These are phyloP conservation scores for Cremastobaeus sp. DNA, from an alignment of 2,888 invertebrate genomes.

Conservation along the genomic window DNA sequence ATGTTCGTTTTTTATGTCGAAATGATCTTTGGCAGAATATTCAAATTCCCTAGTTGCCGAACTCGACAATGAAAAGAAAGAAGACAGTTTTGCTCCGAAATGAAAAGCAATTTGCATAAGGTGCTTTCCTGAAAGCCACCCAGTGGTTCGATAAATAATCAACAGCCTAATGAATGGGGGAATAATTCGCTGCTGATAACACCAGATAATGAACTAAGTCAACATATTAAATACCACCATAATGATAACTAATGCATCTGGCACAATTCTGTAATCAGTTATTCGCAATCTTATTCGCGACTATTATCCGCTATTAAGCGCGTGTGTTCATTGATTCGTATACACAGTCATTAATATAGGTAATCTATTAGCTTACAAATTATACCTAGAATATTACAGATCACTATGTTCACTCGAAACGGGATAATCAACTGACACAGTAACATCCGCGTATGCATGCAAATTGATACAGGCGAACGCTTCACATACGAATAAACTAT, in stretches of 20 bases:
- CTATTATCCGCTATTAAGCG: conserved; percentile 43
- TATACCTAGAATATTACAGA: conserved; percentile 16
- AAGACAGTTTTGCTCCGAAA: too few relatives aligned
- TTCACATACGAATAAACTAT: conserved; percentile 22
- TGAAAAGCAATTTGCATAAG: too few relatives aligned
- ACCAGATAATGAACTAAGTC: neutral
- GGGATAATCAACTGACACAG: conserved; percentile 44
- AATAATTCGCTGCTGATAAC: neutral
- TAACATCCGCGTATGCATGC: conserved; percentile 32
- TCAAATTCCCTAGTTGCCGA: too few relatives aligned
- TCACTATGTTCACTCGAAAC: conserved; percentile 14
- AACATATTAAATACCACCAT: neutral
- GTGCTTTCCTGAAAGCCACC: too few relatives aligned
- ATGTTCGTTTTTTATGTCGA: too few relatives aligned
- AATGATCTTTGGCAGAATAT: too few relatives aligned
- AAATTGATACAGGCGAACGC: neutral
- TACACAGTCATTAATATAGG: conserved; percentile 23
- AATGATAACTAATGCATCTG: conserved; percentile 31
- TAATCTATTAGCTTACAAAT: conserved; percentile 41
- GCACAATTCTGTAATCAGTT: conserved; percentile 48
- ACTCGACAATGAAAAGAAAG: too few relatives aligned
- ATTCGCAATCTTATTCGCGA: conserved; percentile 32
- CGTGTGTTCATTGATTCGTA: conserved; percentile 30
- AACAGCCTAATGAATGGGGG: too few relatives aligned
- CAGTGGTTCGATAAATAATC: too few relatives aligned